phyloP scores from a whole-genome alignment of 2,888 invertebrate species.

The Erebia palarica region DNA sequence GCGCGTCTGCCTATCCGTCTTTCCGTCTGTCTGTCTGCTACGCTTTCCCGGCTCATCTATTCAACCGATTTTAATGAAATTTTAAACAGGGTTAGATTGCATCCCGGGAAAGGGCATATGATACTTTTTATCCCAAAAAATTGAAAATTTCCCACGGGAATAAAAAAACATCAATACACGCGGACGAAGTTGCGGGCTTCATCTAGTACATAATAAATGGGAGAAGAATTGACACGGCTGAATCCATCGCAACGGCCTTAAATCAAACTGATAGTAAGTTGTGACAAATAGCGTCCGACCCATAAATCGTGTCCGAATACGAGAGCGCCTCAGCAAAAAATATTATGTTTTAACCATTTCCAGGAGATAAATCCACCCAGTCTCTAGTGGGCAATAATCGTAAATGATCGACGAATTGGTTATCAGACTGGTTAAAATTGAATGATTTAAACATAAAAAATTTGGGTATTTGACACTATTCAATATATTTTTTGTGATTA shows the following conservation, averaged over 20 bases:
- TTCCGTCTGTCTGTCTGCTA: too few species aligned
- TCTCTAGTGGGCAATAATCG: slow-evolving; percentile 4
- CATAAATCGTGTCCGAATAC: slow-evolving; percentile 21
- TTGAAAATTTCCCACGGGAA: too few species aligned
- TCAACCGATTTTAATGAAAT: too few species aligned
- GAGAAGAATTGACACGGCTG: background rate
- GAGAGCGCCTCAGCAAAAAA: slow-evolving; percentile 9
- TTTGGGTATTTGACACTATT: too few species aligned
- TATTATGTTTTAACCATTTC: slow-evolving; percentile 21
- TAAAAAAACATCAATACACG: too few species aligned
- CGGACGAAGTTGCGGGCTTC: too few species aligned
- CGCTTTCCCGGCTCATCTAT: too few species aligned
- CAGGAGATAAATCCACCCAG: slow-evolving; percentile 1
- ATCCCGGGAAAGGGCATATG: too few species aligned
- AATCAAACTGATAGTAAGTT: slow-evolving; percentile 30
- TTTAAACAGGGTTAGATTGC: too few species aligned
- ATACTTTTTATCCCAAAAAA: too few species aligned
- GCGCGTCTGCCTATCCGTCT: too few species aligned
- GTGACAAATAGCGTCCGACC: slow-evolving; percentile 28
- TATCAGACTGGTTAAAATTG: background rate
- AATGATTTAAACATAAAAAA: background rate
- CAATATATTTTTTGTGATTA: background rate
- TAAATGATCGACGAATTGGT: background rate
- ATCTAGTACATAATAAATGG: background rate
- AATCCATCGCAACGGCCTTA: slow-evolving; percentile 13